Conservation (phyloP, 2,888 invertebrate species). For the Coelinius sp. region DNA sequence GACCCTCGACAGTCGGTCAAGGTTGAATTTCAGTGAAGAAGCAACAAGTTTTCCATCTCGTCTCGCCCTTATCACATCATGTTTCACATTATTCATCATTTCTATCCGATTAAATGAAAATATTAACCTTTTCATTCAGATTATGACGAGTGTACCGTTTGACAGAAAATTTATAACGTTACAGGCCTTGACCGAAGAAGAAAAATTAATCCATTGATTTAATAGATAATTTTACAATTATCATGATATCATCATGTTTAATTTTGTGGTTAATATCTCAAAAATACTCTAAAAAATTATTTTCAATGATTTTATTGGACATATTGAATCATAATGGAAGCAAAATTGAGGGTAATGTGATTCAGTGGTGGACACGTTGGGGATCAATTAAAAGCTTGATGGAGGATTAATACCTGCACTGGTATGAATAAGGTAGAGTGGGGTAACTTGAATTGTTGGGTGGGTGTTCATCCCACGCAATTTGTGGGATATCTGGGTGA, state of each 20-base stretch:
- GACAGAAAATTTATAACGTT: background rate
- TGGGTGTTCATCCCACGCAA: constrained; percentile 6
- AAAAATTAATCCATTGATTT: too few species aligned
- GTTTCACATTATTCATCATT: too few species aligned
- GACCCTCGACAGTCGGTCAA: constrained; percentile 24
- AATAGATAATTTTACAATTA: too few species aligned
- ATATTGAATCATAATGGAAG: background rate
- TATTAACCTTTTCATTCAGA: background rate
- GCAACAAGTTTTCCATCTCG: constrained; percentile 19
- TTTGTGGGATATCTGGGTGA: background rate
- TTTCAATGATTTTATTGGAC: background rate
- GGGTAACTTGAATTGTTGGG: background rate
- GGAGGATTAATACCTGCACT: background rate
- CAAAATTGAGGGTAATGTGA: background rate
- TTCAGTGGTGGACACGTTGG: background rate
- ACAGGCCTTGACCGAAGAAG: too few species aligned
- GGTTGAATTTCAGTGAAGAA: constrained; percentile 11
- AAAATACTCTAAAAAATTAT: background rate
- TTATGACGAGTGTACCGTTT: background rate
- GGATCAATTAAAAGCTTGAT: background rate
- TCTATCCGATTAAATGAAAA: too few species aligned
- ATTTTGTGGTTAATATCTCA: background rate
- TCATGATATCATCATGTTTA: too few species aligned
- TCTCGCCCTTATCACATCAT: background rate
- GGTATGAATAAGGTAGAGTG: background rate